Base-by-base conservation (phyloP, 2,888 invertebrate genomes). In the Cybosia mesomella region DNA sequence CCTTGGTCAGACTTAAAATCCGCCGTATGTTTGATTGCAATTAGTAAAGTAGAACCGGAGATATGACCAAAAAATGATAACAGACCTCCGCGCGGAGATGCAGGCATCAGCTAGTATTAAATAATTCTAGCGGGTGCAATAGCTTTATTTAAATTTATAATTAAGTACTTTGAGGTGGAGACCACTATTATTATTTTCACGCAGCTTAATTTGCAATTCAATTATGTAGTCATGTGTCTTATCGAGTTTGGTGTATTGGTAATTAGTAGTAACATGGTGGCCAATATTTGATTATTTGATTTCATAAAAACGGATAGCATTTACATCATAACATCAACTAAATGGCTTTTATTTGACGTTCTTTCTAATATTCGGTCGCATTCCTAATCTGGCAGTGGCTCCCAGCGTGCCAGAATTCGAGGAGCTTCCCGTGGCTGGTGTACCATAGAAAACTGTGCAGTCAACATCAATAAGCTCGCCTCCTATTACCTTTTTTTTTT, bases 161-260 rank as follows among this genome's bases (percentile, higher is more conserved):
- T 58, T 28, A 34, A 28, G 24, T n/a, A 58, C 4, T 55, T 34
- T 11, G 34, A 13, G 21, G 39, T 24, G 22, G 18, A 60, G 0
- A 24, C 39, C 28, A 55, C 43, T 43, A 43, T 60, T 39, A 15
- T 36, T 18, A 22, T 39, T 11, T 34, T 60, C 10, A 60, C 15
- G 11, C 34, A 34, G 49, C 61, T n/a, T 61, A n/a, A 61, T 61
- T 61, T 49, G 49, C 43, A 61, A 49, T 32, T 61, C n/a, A 49
- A 61, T 61, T 49, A n/a, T 65, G 60, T 53, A 43, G 63, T 67
- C 57, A 58, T 58, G 58, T 59, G 10, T 24, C 18, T 22, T 24
- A 39, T 59, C 32, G 54, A 54, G 32, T 34, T 34, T 21, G 5
- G 18, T 59, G 18, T 22, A 22, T 22, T 39, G 24, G 24, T 24